phyloP scores from a whole-genome alignment of 2,113 vertebrate genomes.

The Microtus ochrogaster region DNA sequence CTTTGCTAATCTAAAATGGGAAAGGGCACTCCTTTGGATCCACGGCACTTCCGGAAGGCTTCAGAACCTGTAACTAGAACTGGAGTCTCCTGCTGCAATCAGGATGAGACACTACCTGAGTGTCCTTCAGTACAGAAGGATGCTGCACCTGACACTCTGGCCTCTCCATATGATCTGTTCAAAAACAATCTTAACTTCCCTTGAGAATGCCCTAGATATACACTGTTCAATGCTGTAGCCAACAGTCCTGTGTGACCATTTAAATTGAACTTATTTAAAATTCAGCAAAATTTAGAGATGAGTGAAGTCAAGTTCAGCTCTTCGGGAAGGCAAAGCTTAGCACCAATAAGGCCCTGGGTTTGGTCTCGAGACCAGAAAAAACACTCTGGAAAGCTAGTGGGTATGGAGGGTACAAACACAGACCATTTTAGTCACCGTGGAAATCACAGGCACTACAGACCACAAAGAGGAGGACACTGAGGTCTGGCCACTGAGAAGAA shows the following conservation, averaged over 20 bases:
- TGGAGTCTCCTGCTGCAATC: not conserved
- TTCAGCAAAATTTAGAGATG: conserved; percentile 37
- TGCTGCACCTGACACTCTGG: not conserved
- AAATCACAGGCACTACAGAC: not conserved
- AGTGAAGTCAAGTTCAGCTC: not conserved
- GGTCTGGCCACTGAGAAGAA: conserved; percentile 8
- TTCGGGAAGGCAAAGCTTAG: not conserved
- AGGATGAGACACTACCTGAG: not conserved
- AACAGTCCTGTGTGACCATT: not conserved
- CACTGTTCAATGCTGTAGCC: not conserved
- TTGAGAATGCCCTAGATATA: not conserved
- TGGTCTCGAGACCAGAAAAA: not conserved
- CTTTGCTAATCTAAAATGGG: not conserved
- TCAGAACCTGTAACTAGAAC: not conserved
- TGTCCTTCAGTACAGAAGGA: not conserved
- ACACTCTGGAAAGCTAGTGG: not conserved
- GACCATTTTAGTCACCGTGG: not conserved
- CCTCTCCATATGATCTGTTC: conserved; percentile 26
- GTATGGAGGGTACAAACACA: not conserved
- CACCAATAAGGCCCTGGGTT: not conserved
- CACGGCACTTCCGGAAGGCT: not conserved
- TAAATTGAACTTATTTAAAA: conserved; percentile 41
- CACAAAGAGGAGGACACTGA: not conserved
- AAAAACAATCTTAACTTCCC: conserved; percentile 25
- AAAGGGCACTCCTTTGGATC: not conserved